These are phyloP conservation scores for Hirtodrosophila trivittata DNA, from an alignment of 2,888 invertebrate species.

Conservation along the genomic window DNA sequence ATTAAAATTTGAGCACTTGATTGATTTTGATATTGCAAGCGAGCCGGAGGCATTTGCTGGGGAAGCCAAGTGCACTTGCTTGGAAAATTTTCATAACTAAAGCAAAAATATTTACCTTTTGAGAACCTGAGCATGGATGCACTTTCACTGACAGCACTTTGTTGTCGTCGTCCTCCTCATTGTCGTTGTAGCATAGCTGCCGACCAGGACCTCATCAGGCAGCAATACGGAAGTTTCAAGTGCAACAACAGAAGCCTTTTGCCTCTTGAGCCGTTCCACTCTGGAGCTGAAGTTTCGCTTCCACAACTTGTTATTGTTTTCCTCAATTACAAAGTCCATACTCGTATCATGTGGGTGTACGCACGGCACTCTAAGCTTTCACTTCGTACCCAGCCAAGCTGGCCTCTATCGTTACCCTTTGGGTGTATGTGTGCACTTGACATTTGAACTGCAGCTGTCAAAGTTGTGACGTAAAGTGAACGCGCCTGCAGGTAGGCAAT, in stretches of 20 bases:
- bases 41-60: slow-evolving; percentile 8
- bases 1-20: slow-evolving; percentile 74
- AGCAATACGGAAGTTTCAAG: slow-evolving; percentile 48
- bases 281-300: slow-evolving; percentile 62
- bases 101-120: slow-evolving; percentile 74
- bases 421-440: slow-evolving; percentile 63
- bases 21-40: slow-evolving; percentile 62
- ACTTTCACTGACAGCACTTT: slow-evolving; percentile 40
- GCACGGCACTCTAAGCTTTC: background rate
- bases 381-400: too few species aligned
- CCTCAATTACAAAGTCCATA: slow-evolving; percentile 64
- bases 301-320: slow-evolving; percentile 75
- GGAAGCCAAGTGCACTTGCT: slow-evolving; percentile 43
- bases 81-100: slow-evolving; percentile 67
- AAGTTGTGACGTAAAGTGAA: slow-evolving; percentile 53
- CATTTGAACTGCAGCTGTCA: slow-evolving; percentile 77
- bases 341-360: slow-evolving; percentile 22
- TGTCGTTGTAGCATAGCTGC: background rate
- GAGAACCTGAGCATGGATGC: slow-evolving; percentile 57
- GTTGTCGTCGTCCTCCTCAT: background rate
- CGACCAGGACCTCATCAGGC: slow-evolving; percentile 12
- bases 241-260: slow-evolving; percentile 18
- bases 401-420: slow-evolving; percentile 4
- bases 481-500: slow-evolving; percentile 33
- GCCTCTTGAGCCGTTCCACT: slow-evolving; percentile 22